Evolutionary conservation across 2,113 vertebrate species (phyloP), one percentile per base, ranked within the genome.

Genomic region (Takifugu bimaculatus): DNA sequence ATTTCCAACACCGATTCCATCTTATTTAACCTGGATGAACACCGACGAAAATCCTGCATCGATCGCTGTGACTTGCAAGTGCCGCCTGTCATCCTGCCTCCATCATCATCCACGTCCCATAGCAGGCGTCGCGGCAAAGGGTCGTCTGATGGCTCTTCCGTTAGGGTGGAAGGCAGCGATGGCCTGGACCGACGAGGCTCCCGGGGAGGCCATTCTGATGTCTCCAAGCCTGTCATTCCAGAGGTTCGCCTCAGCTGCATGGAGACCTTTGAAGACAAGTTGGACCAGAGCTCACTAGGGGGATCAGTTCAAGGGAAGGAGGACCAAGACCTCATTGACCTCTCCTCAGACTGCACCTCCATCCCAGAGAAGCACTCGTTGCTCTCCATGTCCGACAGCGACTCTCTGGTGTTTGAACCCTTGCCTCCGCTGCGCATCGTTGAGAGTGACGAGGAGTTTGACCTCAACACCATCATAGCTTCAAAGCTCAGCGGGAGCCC

Each of bases 1-100:
- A 98, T 99, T 83, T 91, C 93, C 80, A 99, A 98, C 57, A 93
- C 96, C n/a, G 96, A 99, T 89, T 96, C 95, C 71, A 91, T 98
- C 78, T 89, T 98, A 73, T 98, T 94, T 65, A 95, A 96, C 25
- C 79, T 98, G 78, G 95, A 99, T 2, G 97, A 98, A 55, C 95
- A 97, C 66, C 93, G 97, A 1, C 93, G 97, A 65, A 99, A 98
- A 83, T 99, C 97, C 64, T 99, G 97, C 91, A 96, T 98, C 54
- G 97, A 98, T 75, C 95, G 93, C 1, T 99, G 96, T 62, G 95
- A 98, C 62, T 60, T 93, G 82, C 95, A 93, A 72, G 90, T 88
- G 0, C 79, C 66, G 13, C 85, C 83, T 1, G 81, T 88, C 1
- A 59, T 75, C 49, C 66, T 74, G 12, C 82, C 78, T 45, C 86